Evolutionary conservation across 1,140 invertebrate species (phyloP), one percentile per base, ranked within the genome.

Genomic region (Magallana ariakensis): DNA sequence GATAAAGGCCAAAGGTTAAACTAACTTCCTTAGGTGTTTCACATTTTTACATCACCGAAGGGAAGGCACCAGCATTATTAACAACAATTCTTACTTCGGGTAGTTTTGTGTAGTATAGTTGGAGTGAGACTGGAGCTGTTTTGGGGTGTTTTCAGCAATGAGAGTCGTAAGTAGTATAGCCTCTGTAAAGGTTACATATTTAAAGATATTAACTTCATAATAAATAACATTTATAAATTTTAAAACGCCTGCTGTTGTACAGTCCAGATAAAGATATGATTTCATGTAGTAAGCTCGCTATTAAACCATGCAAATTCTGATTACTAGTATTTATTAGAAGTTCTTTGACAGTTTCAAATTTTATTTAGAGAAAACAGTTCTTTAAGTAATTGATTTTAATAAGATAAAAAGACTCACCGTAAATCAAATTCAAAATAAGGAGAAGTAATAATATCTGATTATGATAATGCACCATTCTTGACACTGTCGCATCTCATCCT

Each of bases 361-460:
- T 46, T 46, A 5, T 46, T 46, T 46, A 4, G 5, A 46, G 5
- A 46, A 46, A 46, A 0, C 33, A 4, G 33, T 46, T 46, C 33
- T 46, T 5, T 46, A 46, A 46, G 5, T 46, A 46, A 46, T 4
- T 13, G 58, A 60, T 16, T 60, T 60, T 16, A 6, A 13, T 13
- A 60, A 6, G 11, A 26, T n/a, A 0, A 19, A n/a, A 66, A 13
- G 66, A 75, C 66, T 75, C 33, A 75, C 66, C 66, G 8, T 75
- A 13, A 75, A 75, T 75, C 15, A 22, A 75, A 33, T 75, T 26
- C 13, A 26, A 75, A 26, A 75, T 9, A 75, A 75, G 1, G 15
- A 75, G 22, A 11, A 75, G 66, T 13, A 33, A 75, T 33, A 75
- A 75, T 75, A 75, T 75, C 22, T 75, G 22, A 75, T 75, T 75